Evolutionary conservation across 2,113 vertebrate species (phyloP).

Genomic region (Seriola dumerili): DNA sequence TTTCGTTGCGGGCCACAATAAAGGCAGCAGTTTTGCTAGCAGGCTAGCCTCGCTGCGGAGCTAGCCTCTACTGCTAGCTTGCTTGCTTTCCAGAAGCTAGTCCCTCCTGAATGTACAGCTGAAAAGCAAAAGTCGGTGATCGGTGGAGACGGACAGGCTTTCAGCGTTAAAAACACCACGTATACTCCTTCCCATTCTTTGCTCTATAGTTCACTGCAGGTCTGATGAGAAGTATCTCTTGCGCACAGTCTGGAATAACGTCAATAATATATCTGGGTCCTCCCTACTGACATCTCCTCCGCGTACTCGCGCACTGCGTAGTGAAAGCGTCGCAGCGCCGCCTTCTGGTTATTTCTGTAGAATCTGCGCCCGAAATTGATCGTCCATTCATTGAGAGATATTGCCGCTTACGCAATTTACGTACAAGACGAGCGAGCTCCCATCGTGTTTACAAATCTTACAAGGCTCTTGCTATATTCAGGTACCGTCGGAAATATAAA

Average conservation of each 20-base stretch:
- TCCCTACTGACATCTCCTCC: constrained; percentile 55
- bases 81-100: constrained; percentile 41
- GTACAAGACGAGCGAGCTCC: constrained; percentile 13
- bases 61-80: constrained; percentile 53
- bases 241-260: constrained; percentile 27
- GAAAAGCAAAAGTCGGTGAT: constrained; percentile 54
- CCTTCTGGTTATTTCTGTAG: constrained; percentile 35
- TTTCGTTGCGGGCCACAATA: constrained; percentile 51
- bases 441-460: constrained; percentile 38
- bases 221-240: constrained; percentile 4
- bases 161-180: constrained; percentile 25
- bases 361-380: not conserved
- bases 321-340: constrained; percentile 36
- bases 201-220: constrained; percentile 4
- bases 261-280: constrained; percentile 52
- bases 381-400: rapidly evolving
- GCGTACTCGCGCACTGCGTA: constrained; percentile 71
- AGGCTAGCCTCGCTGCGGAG: constrained; percentile 37
- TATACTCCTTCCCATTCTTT: constrained; percentile 69
- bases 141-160: constrained; percentile 30
- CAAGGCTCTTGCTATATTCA: not conserved
- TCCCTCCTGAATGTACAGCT: constrained; percentile 30
- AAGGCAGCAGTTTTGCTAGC: constrained; percentile 51
- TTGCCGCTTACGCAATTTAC: not conserved
- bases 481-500: constrained; percentile 7